Percentiles rank a stretch among this genome's conserved stretches.
These are phyloP conservation scores for Ganaspis brasiliensis DNA, from an alignment of 2,888 invertebrate genomes.

Conservation along the genomic window DNA sequence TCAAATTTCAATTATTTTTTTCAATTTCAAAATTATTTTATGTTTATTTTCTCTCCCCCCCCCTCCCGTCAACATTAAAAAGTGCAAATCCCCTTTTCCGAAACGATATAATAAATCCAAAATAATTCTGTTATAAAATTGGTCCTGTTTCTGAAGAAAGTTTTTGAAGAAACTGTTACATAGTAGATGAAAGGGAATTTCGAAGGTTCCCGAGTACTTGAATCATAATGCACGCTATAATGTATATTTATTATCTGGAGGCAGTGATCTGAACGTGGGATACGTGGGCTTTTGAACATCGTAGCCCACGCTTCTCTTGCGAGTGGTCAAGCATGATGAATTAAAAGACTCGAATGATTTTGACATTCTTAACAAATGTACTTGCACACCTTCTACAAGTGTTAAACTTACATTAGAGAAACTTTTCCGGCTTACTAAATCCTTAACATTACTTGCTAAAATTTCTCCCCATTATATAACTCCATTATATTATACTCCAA, in stretches of 20 bases:
- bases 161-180: neutral
- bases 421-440: slow-evolving; percentile 22
- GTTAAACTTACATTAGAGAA: slow-evolving; percentile 23
- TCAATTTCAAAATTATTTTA: too few species aligned
- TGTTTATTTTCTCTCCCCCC: too few species aligned
- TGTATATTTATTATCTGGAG: slow-evolving; percentile 46
- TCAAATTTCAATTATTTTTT: too few species aligned
- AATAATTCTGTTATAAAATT: too few species aligned
- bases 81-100: too few species aligned
- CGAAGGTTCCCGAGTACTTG: slow-evolving; percentile 5
- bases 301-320: slow-evolving; percentile 54
- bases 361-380: slow-evolving; percentile 49
- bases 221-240: slow-evolving; percentile 9
- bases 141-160: neutral
- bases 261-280: slow-evolving; percentile 51
- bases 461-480: neutral
- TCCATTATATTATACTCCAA: neutral
- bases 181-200: slow-evolving; percentile 10
- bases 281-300: slow-evolving; percentile 53
- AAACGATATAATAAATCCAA: too few species aligned
- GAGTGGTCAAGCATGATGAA: slow-evolving; percentile 50
- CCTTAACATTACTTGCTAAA: neutral
- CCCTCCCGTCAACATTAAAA: too few species aligned
- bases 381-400: slow-evolving; percentile 29
- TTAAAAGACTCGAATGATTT: slow-evolving; percentile 49